Percentiles rank a stretch among this genome's conserved stretches.
Evolutionary conservation across 2,888 invertebrate species (phyloP).

Genomic region (Entomobrya proxima): DNA sequence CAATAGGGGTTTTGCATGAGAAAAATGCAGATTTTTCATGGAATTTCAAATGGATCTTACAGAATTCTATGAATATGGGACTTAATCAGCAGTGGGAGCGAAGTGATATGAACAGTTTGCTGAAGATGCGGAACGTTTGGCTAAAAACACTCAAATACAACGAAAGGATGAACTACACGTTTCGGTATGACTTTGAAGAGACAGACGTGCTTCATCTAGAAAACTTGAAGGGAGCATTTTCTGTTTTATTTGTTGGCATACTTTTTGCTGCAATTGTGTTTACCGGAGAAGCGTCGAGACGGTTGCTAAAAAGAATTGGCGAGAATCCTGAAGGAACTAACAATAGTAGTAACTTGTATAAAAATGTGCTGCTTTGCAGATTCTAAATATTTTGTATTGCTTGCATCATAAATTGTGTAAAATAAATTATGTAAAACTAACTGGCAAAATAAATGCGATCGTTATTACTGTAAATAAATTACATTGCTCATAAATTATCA

Average conservation of each 20-base stretch:
- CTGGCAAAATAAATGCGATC: no score
- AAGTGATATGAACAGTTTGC: background rate
- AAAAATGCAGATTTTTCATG: slow-evolving; percentile 17
- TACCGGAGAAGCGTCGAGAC: no score
- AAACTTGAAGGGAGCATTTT: slow-evolving; percentile 48
- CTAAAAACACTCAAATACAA: background rate
- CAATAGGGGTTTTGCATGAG: background rate
- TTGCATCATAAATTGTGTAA: no score
- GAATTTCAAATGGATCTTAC: slow-evolving; percentile 33
- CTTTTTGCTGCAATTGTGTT: background rate
- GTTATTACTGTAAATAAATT: no score
- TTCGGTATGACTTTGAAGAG: background rate
- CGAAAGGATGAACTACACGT: background rate
- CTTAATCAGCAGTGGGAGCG: slow-evolving; percentile 32
- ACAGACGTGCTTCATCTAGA: slow-evolving; percentile 23
- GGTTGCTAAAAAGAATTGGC: background rate
- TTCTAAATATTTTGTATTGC: no score
- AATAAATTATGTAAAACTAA: no score
- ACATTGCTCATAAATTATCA: no score
- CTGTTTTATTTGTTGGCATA: background rate
- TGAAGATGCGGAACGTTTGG: slow-evolving; percentile 23
- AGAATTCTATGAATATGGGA: slow-evolving; percentile 42
- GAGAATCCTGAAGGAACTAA: background rate
- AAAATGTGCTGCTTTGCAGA: no score
- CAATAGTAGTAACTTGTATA: background rate